phyloP scores from a whole-genome alignment of 2,113 vertebrate species.

The Petaurus breviceps region DNA sequence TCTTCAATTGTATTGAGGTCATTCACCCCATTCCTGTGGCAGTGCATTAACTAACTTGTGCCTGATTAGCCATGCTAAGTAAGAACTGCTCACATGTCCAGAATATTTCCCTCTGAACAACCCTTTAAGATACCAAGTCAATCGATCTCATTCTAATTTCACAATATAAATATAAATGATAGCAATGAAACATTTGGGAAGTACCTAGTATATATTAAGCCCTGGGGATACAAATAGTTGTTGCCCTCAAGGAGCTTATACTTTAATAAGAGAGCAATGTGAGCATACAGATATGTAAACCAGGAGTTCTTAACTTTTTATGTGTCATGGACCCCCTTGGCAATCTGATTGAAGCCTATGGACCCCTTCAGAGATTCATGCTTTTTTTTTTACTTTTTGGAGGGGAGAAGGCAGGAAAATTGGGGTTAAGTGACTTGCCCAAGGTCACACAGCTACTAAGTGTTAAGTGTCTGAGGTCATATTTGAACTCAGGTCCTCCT shows the following conservation, averaged over 20 bases:
- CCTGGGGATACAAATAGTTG: neutral
- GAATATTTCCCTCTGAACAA: neutral
- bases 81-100: neutral
- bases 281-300: neutral
- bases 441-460: no score
- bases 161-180: neutral
- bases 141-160: neutral
- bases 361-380: neutral
- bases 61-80: neutral
- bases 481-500: no score
- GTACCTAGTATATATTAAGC: neutral
- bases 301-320: neutral
- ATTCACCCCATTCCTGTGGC: neutral
- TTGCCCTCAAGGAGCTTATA: neutral
- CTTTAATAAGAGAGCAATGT: neutral
- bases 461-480: no score
- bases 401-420: no score
- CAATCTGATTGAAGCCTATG: neutral
- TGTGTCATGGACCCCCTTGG: neutral
- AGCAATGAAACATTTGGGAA: neutral
- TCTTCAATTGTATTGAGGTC: neutral
- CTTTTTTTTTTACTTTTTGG: neutral
- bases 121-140: neutral
- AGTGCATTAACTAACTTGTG: neutral
- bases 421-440: no score